Base-by-base conservation (phyloP, 2,888 invertebrate genomes). In the Morpho helenor region DNA sequence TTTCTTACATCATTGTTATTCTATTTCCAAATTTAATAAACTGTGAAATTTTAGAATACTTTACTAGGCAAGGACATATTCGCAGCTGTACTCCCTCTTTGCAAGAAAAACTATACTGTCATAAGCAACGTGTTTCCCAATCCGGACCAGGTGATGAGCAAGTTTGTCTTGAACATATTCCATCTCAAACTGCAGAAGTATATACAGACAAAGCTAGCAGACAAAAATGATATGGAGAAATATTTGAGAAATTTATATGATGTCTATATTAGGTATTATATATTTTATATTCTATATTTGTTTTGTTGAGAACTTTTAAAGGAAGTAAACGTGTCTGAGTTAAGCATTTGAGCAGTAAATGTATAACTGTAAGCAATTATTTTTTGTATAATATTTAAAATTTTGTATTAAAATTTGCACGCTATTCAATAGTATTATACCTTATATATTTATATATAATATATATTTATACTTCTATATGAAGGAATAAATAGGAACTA, bases 61-160 rank as follows among this genome's bases (percentile, higher is more conserved):
- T 94, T 97, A 68, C 92, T 95, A 7, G 96, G 96, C 23, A 96
- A 96, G 77, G 98, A 98, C 79, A 95, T 99, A 57, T 99, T 98
- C 86, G 93, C 94, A 53, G 96, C 98, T 61, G 95, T 99, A 8
- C 91, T 98, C 49, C 96, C 97, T 0, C 91, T 99, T 68, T 99
- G 98, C 83, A 95, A 95, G 70, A 95, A 95, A 76, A 98, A 97
- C 86, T 93, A 96, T 80, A 93, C 94, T 71, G 92, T 96, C 63
- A 96, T 97, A 64, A 94, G 94, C 75, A 95, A 95, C 75, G 98
- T 99, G 2, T 99, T 99, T 79, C 95, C 95, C 7, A 98, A 97
- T 82, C 98, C 98, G 0, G 97, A 98, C 68, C 97, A 97, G 90
- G 98, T 99, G 7, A 98, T 99, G 97, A 96, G 97, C 60, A 99